A percentile compares a stretch with the other conserved stretches of the same genome.
Evolutionary conservation across 2,113 vertebrate species (phyloP).

Genomic region (Aix galericulata): DNA sequence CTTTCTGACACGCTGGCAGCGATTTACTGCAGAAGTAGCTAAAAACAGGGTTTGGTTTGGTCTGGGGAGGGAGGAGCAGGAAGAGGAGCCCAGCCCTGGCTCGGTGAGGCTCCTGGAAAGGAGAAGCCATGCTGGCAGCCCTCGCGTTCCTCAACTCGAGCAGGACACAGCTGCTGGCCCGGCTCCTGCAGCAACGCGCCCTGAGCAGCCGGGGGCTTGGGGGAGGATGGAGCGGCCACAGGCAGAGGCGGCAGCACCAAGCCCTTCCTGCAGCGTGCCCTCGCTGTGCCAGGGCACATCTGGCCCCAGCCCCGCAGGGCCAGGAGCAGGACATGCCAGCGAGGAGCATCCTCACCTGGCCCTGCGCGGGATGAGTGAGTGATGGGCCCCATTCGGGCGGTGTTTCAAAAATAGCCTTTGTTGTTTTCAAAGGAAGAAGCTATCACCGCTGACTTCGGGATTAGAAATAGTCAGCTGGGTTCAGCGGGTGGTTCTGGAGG

Average conservation of each 20-base stretch:
- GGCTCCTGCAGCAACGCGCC: background rate
- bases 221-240: background rate
- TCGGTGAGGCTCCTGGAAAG: background rate
- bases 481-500: background rate
- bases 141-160: background rate
- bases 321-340: background rate
- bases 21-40: background rate
- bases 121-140: background rate
- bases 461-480: background rate
- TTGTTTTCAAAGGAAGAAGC: background rate
- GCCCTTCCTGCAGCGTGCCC: background rate
- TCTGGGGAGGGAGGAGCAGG: background rate
- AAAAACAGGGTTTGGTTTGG: background rate
- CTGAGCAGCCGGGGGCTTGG: accelerated
- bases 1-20: background rate
- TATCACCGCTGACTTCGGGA: background rate
- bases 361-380: accelerated
- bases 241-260: background rate
- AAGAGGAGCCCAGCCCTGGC: background rate
- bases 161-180: background rate
- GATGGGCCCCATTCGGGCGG: background rate
- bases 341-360: background rate
- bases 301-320: background rate
- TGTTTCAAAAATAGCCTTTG: background rate
- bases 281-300: background rate